A percentile compares a stretch with the other conserved stretches of the same genome.
phyloP scores from a whole-genome alignment of 1,140 invertebrate genomes.

The Maconellicoccus hirsutus region DNA sequence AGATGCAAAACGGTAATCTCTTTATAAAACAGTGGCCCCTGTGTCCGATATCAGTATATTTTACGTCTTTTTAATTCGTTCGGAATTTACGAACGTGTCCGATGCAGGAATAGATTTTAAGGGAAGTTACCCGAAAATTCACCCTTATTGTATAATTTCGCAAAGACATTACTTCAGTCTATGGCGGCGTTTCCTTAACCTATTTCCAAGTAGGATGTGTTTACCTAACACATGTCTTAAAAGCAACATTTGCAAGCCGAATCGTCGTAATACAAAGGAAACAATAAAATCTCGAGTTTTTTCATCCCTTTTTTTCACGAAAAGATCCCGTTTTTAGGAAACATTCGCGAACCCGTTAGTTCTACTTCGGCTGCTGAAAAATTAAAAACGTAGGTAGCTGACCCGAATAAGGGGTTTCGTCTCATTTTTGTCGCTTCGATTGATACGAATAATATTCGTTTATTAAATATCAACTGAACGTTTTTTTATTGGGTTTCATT shows the following conservation, averaged over 20 bases:
- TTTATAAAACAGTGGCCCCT: background rate
- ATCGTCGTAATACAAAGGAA: background rate
- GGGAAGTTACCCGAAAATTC: too few species aligned
- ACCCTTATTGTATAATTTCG: too few species aligned
- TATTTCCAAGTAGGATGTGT: background rate
- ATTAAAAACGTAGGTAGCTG: background rate
- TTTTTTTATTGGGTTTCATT: background rate
- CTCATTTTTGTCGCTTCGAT: background rate
- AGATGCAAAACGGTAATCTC: constrained; percentile 4
- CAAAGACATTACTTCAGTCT: too few species aligned
- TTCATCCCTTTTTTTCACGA: background rate
- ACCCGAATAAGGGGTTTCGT: background rate
- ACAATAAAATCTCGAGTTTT: background rate
- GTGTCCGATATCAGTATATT: background rate
- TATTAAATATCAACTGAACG: background rate
- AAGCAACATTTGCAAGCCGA: background rate
- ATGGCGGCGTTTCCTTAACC: too few species aligned
- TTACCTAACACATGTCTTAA: background rate
- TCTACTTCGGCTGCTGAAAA: too few species aligned
- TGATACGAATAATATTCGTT: background rate
- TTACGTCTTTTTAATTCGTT: background rate
- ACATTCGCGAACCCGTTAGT: background rate
- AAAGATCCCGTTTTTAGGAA: background rate
- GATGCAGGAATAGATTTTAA: background rate
- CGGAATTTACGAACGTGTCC: too few species aligned